Percentiles rank a stretch among this genome's conserved stretches.
phyloP scores from a whole-genome alignment of 1,140 invertebrate genomes.

The Brachystomella parvula region DNA sequence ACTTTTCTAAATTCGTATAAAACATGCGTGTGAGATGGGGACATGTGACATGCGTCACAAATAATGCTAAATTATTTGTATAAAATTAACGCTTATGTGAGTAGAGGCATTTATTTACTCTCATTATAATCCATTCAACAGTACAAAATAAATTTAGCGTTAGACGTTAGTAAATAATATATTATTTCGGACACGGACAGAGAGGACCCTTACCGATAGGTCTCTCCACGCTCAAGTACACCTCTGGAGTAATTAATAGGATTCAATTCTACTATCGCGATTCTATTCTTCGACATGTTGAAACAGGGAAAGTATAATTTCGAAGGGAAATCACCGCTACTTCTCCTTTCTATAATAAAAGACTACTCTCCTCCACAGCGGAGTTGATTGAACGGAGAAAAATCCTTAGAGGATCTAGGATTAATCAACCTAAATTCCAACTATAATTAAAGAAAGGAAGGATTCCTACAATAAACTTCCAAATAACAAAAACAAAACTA shows the following conservation, averaged over 20 bases:
- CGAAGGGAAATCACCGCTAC: not conserved
- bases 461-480: too few relatives aligned
- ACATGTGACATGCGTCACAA: too few relatives aligned
- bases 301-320: not conserved
- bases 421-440: too few relatives aligned
- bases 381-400: too few relatives aligned
- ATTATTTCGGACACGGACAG: not conserved
- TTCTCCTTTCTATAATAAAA: not conserved
- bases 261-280: not conserved
- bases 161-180: not conserved
- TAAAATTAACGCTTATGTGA: conserved; percentile 17
- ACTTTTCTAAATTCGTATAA: too few relatives aligned
- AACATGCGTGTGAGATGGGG: too few relatives aligned
- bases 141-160: conserved; percentile 28
- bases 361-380: not conserved
- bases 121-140: conserved; percentile 26
- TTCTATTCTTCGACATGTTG: not conserved
- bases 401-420: too few relatives aligned
- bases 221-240: not conserved
- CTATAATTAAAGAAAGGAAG: too few relatives aligned
- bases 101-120: conserved; percentile 31
- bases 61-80: too few relatives aligned
- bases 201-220: conserved; percentile 25
- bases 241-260: not conserved
- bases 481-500: too few relatives aligned